Percentiles rank a stretch among this genome's conserved stretches.
These are phyloP conservation scores for Pygoscelis antarcticus DNA, from an alignment of 2,113 vertebrate species.

Conservation along the genomic window DNA sequence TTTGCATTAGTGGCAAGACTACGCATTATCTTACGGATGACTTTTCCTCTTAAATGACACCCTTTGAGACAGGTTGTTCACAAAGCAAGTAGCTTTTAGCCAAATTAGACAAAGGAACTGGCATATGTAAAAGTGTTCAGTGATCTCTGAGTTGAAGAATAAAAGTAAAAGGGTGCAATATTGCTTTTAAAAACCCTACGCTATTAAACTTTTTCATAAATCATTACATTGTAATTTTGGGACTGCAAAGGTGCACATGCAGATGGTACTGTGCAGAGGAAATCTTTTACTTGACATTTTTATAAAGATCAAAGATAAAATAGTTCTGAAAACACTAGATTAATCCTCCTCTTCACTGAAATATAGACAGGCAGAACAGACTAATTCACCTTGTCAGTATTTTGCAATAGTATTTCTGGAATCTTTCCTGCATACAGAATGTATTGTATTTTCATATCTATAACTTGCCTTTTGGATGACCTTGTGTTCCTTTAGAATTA, in stretches of 20 bases:
- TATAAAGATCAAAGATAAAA: neutral
- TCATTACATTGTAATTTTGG: neutral
- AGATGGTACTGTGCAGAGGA: accelerated
- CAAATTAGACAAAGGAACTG: neutral
- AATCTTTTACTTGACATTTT: neutral
- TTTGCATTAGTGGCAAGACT: constrained; percentile 75
- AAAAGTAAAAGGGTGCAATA: neutral
- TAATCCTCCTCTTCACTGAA: neutral
- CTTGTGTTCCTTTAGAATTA: neutral
- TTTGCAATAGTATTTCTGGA: neutral
- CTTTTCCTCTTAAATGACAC: constrained; percentile 76
- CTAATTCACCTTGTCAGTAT: neutral
- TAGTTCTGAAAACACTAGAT: neutral
- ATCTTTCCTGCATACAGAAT: neutral
- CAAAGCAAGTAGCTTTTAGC: constrained; percentile 73
- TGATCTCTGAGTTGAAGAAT: neutral
- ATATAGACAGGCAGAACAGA: neutral
- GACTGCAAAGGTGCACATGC: neutral
- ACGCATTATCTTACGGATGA: constrained; percentile 52
- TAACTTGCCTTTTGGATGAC: neutral
- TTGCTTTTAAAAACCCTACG: neutral
- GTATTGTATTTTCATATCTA: neutral
- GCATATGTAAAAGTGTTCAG: neutral
- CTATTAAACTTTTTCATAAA: neutral
- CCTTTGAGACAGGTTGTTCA: constrained; percentile 68